Evolutionary conservation across 2,888 invertebrate genomes (phyloP).

Genomic region (Hoplodrina blanda): DNA sequence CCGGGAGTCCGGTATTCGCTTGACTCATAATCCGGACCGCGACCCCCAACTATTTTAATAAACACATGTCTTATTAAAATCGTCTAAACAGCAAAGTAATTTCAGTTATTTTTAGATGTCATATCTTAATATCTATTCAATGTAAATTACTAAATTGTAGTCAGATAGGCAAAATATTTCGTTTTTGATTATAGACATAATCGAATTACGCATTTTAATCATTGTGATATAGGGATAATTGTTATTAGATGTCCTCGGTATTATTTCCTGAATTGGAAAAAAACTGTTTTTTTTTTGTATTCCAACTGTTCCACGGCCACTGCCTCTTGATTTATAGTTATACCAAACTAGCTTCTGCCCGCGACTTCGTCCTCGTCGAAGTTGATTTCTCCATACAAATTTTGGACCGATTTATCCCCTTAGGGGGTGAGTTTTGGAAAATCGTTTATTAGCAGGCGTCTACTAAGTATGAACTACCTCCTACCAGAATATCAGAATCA

Average conservation of each 20-base stretch:
- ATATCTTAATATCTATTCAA: slow-evolving; percentile 22
- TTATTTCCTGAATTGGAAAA: slow-evolving; percentile 3
- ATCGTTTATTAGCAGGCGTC: too few relatives aligned
- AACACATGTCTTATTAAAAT: neutral
- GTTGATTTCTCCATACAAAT: too few relatives aligned
- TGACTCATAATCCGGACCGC: too few relatives aligned
- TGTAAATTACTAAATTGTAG: slow-evolving; percentile 18
- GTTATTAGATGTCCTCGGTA: slow-evolving; percentile 1
- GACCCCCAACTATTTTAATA: neutral
- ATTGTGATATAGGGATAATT: slow-evolving; percentile 13
- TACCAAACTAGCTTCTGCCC: too few relatives aligned
- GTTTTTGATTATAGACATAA: slow-evolving; percentile 15
- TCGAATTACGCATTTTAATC: slow-evolving; percentile 14
- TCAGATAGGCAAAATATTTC: neutral
- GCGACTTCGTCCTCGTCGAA: too few relatives aligned
- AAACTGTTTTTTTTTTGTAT: neutral
- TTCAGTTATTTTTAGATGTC: neutral
- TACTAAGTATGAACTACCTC: too few relatives aligned
- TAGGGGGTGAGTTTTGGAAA: too few relatives aligned
- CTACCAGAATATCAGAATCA: too few relatives aligned
- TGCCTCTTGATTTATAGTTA: too few relatives aligned
- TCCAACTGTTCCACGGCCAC: neutral
- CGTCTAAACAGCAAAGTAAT: neutral
- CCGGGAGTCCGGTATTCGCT: too few relatives aligned
- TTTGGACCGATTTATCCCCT: too few relatives aligned